phyloP scores from a whole-genome alignment of 2,888 invertebrate species.

The Ormyrus labotus region DNA sequence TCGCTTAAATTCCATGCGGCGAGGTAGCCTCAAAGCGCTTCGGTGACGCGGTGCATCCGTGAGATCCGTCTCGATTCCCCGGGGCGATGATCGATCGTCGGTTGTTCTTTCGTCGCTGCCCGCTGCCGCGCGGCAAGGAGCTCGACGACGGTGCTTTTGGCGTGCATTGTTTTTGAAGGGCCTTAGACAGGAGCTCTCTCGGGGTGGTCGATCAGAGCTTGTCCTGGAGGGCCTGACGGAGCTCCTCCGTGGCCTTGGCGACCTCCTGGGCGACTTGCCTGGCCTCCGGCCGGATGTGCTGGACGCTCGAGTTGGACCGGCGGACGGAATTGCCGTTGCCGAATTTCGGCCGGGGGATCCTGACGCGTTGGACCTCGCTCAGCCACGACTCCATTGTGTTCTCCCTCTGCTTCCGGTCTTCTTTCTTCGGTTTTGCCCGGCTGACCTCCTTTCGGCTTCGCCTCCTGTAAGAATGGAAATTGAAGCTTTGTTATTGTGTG shows the following conservation, averaged over 20 bases:
- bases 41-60: too few species aligned
- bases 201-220: conserved; percentile 80
- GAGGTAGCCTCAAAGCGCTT: background rate
- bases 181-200: too few species aligned
- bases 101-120: too few species aligned
- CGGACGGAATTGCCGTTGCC: conserved; percentile 78
- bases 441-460: background rate
- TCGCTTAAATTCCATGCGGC: too few species aligned
- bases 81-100: too few species aligned
- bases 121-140: too few species aligned
- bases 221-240: conserved; percentile 85
- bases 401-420: background rate
- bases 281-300: conserved; percentile 78
- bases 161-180: too few species aligned
- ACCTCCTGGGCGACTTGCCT: conserved; percentile 76
- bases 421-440: background rate
- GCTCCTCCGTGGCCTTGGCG: conserved; percentile 85
- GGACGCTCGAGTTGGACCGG: conserved; percentile 77
- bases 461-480: conserved; percentile 12
- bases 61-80: too few species aligned
- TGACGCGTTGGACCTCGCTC: conserved; percentile 88
- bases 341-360: conserved; percentile 91
- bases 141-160: too few species aligned
- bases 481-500: conserved; percentile 5
- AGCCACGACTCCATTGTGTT: conserved; percentile 88